Base-by-base conservation (phyloP, 2,888 invertebrate species). In the Agonopterix arenella region DNA sequence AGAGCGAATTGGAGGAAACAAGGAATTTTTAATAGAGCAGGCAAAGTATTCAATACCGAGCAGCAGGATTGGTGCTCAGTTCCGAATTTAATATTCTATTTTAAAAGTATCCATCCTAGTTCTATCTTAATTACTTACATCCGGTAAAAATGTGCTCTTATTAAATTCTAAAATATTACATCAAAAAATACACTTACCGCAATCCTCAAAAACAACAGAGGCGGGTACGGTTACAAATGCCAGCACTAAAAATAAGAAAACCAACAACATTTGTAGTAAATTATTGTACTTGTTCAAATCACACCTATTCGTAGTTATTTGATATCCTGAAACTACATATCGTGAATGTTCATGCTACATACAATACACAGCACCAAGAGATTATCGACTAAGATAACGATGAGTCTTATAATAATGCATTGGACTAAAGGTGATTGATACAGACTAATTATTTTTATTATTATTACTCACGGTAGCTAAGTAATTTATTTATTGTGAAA, bases 151-250 rank as follows among this genome's bases (percentile, higher is more conserved):
- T 44, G 16, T 44, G 18, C 37, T 38, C 40, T 38, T 38, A n/a
- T n/a, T 10, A 40, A 40, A n/a, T 9, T n/a, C n/a, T 40, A 40
- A n/a, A 40, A 9, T 9, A 40, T n/a, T 8, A 40, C 10, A n/a
- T n/a, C n/a, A n/a, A n/a, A 40, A 43, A 11, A 43, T 8, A 11
- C 41, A 66, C 81, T 79, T 64, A 84, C 84, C 84, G 56, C 84
- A 84, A 57, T 84, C 84, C 68, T 78, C 73, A 56, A 84, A 84
- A 42, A 76, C 60, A 38, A 84, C 80, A 48, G 73, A 70, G 42
- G 71, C 70, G 45, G 64, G 52, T 47, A 59, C 68, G 43, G 59
- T 49, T 40, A 62, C 55, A 28, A 68, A 57, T 48, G 57, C 52
- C 11, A 75, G 52, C 46, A 59, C 68, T 47, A 76, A 53, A 18